phyloP scores from a whole-genome alignment of 2,888 invertebrate genomes.

The Chalcis sispes region DNA sequence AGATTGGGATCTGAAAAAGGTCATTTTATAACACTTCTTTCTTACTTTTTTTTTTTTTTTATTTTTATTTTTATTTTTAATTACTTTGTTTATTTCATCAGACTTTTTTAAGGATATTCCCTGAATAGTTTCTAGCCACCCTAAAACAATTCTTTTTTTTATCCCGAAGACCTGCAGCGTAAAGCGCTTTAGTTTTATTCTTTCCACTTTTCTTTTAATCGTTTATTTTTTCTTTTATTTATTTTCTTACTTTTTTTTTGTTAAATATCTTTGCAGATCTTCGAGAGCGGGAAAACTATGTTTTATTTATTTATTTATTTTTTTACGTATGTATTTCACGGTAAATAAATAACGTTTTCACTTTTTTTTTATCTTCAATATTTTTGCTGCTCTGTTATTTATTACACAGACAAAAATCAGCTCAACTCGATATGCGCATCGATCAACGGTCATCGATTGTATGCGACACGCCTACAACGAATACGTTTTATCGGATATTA shows the following conservation, averaged over 20 bases:
- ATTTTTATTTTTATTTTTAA: slow-evolving; percentile 6
- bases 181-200: slow-evolving; percentile 6
- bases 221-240: not conserved
- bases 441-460: slow-evolving; percentile 24
- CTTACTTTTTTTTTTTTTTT: not conserved
- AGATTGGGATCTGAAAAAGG: slow-evolving; percentile 29
- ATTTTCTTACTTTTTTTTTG: not conserved
- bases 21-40: slow-evolving; percentile 26
- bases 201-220: not conserved
- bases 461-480: not conserved
- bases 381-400: slow-evolving; percentile 18
- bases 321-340: slow-evolving; percentile 20
- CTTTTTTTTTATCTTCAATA: slow-evolving; percentile 1
- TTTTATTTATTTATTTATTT: slow-evolving; percentile 15
- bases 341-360: slow-evolving; percentile 35
- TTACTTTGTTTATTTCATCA: slow-evolving; percentile 45
- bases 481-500: slow-evolving; percentile 6
- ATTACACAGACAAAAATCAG: slow-evolving; percentile 36
- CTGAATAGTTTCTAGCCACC: slow-evolving; percentile 30
- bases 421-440: slow-evolving; percentile 47
- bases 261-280: not conserved
- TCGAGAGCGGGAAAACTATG: slow-evolving; percentile 36
- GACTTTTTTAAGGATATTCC: slow-evolving; percentile 46
- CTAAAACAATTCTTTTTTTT: slow-evolving; percentile 20
- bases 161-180: slow-evolving; percentile 1